These are phyloP conservation scores for Smittia sp. DNA, from an alignment of 2,888 invertebrate genomes.

Conservation along the genomic window DNA sequence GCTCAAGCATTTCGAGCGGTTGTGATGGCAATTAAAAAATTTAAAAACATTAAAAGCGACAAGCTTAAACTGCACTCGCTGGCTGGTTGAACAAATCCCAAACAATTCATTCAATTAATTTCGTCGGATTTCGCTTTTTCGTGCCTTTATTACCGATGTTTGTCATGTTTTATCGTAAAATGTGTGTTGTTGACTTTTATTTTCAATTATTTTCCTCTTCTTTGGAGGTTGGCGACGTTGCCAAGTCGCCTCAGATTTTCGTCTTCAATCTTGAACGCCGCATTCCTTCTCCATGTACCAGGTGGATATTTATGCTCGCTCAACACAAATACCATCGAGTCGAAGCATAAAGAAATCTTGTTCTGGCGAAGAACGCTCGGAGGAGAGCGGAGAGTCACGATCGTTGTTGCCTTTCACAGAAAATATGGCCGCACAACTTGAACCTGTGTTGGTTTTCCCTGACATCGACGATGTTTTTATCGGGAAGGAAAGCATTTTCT, in stretches of 20 bases:
- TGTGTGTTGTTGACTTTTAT: constrained; percentile 22
- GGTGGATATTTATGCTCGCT: constrained; percentile 10
- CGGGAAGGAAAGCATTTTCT: background rate
- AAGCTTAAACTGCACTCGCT: background rate
- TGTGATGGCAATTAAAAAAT: constrained; percentile 37
- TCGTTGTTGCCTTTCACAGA: background rate
- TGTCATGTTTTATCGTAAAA: constrained; percentile 34
- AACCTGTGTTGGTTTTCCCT: constrained; percentile 14
- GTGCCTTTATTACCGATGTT: background rate
- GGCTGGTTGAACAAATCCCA: constrained; percentile 26
- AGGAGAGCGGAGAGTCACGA: constrained; percentile 3
- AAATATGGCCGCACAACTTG: constrained; percentile 33
- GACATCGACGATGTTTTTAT: background rate
- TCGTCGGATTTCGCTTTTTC: constrained; percentile 11
- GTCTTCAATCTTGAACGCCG: background rate
- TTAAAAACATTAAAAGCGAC: constrained; percentile 14
- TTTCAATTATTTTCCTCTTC: constrained; percentile 2
- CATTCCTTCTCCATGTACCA: constrained; percentile 14
- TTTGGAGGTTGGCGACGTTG: constrained; percentile 3
- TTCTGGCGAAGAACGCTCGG: constrained; percentile 13
- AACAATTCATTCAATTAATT: constrained; percentile 39
- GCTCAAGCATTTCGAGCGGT: background rate
- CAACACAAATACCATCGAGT: background rate
- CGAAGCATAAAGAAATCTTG: background rate
- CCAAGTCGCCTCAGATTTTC: background rate